These are phyloP conservation scores for Dyspetes luteomarginatus DNA, from an alignment of 2,888 invertebrate species.

Conservation along the genomic window DNA sequence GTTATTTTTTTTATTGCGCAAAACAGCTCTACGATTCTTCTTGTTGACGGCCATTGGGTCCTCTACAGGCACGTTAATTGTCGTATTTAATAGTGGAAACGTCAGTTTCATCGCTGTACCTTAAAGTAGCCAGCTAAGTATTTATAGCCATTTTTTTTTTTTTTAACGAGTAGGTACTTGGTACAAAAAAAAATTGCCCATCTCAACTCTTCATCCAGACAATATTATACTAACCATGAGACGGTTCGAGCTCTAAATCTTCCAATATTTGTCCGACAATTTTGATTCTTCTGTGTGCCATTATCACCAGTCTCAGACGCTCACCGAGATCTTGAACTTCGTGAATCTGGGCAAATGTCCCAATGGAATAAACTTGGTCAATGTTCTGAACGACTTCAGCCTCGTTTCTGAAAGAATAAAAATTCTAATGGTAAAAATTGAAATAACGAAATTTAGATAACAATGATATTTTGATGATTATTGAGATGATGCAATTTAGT, in stretches of 20 bases:
- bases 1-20: conserved; percentile 74
- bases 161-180: neutral
- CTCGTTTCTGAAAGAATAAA: conserved; percentile 86
- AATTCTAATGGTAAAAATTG: neutral
- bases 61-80: conserved; percentile 92
- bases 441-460: neutral
- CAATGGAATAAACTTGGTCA: conserved; percentile 94
- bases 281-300: conserved; percentile 95
- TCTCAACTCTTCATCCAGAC: conserved; percentile 11
- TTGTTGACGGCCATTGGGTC: conserved; percentile 86
- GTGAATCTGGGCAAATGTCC: conserved; percentile 99
- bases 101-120: conserved; percentile 90
- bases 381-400: conserved; percentile 92
- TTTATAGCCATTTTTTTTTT: neutral
- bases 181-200: neutral
- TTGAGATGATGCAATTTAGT: too few relatives aligned
- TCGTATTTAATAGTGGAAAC: conserved; percentile 93
- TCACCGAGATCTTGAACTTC: conserved; percentile 98
- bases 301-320: conserved; percentile 94
- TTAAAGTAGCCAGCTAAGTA: conserved; percentile 66
- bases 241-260: conserved; percentile 86
- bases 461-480: too few relatives aligned
- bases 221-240: conserved; percentile 83
- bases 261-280: conserved; percentile 92
- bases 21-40: conserved; percentile 74